Evolutionary conservation across 2,797 vertebrate species (phyloP), one percentile per base, ranked within the genome.

Genomic region (Vultur gryphus): DNA sequence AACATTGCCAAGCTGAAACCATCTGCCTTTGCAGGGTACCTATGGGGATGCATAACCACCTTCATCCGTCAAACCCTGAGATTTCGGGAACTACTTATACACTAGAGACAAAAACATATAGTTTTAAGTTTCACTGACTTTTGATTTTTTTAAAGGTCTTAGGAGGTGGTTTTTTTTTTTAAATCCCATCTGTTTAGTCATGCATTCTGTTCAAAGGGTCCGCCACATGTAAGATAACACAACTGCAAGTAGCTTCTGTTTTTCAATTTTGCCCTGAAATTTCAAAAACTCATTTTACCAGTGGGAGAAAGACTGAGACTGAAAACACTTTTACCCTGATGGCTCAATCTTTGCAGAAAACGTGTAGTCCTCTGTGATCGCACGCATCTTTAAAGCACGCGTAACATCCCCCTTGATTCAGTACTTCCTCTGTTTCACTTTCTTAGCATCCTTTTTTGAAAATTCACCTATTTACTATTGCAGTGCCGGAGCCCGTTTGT

Each of bases 331-430:
- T 54, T 3, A 80, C 7, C 9, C 13, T 1, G 2, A 51, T 5
- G 5, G 39, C 48, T 75, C 52, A 59, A 52, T 15, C 57, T 52
- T 61, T 48, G 43, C 21, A 44, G 62, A 67, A 78, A 72, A 51
- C 0, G 1, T 2, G 1, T 3, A 23, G 4, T n/a, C 23, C 46
- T n/a, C 46, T 18, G 7, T 13, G 19, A 81, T 4, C 3, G 6
- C 5, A 18, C 5, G 2, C 5, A 46, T 35, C 29, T 79, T 73
- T 37, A 20, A 64, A 72, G 20, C 0, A 26, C 5, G 2, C 6
- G 0, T 12, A 10, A 51, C 16, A 43, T 16, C 31, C 7, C 39
- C 52, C 11, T 49, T 9, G 7, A 25, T 76, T 67, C 59, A 52
- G 4, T 25, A 18, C 14, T n/a, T 89, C 43, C 37, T 71, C 65